A percentile compares a stretch with the other conserved stretches of the same genome.
Evolutionary conservation across 2,113 vertebrate species (phyloP).

Genomic region (Dasyurus viverrinus): DNA sequence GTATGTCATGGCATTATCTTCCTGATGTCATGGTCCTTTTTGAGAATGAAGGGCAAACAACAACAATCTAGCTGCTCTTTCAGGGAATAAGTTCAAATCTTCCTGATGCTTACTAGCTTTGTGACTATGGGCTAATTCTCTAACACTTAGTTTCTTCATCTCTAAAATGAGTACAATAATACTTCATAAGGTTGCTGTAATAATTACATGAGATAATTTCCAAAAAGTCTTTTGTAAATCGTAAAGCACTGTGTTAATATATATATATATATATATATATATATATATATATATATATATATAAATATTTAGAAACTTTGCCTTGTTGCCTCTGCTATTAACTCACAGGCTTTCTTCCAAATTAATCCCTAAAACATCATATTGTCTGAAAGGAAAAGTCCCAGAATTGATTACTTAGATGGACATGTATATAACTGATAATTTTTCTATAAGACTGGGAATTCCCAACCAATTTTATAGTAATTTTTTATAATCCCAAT

Average conservation of each 20-base stretch:
- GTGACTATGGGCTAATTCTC: neutral
- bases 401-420: neutral
- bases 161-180: neutral
- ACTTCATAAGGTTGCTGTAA: neutral
- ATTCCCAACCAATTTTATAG: neutral
- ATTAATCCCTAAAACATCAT: neutral
- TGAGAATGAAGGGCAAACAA: no score
- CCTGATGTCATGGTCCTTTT: no score
- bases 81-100: neutral
- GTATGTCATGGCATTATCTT: no score
- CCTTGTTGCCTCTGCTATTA: neutral
- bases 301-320: neutral
- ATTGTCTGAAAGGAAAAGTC: neutral
- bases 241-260: neutral
- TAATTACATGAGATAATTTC: neutral
- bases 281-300: neutral
- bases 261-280: neutral
- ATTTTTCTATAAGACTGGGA: neutral
- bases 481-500: neutral
- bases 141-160: neutral
- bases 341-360: neutral
- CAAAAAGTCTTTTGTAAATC: neutral
- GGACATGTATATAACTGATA: neutral
- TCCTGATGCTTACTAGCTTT: neutral
- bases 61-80: no score